Conservation (phyloP, 2,113 vertebrate species). For the Channa argus region DNA sequence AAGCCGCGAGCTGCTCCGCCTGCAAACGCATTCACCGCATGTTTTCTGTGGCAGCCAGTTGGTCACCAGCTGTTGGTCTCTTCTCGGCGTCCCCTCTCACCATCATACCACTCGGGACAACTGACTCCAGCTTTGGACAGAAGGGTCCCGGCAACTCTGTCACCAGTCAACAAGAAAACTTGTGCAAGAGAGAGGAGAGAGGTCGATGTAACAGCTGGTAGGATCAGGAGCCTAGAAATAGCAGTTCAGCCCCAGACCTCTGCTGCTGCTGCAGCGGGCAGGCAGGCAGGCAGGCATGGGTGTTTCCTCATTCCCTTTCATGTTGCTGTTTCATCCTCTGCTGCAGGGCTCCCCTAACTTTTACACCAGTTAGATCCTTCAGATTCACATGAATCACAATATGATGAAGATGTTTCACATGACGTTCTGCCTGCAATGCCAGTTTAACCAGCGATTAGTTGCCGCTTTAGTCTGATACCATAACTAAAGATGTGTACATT, state of each 20-base stretch:
- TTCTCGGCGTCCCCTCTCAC: slow-evolving; percentile 60
- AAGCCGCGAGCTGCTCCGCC: slow-evolving; percentile 46
- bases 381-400: slow-evolving; percentile 1
- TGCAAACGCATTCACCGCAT: slow-evolving; percentile 72
- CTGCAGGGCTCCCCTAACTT: slow-evolving; percentile 63
- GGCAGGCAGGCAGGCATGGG: slow-evolving; percentile 69
- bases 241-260: slow-evolving; percentile 73
- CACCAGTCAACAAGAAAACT: slow-evolving; percentile 74
- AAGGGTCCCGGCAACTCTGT: slow-evolving; percentile 88
- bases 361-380: background rate
- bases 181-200: slow-evolving; percentile 79
- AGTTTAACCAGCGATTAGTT: background rate
- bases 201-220: slow-evolving; percentile 88
- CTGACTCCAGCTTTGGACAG: slow-evolving; percentile 73
- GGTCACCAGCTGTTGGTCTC: slow-evolving; percentile 77
- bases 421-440: background rate
- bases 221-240: slow-evolving; percentile 87
- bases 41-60: slow-evolving; percentile 74
- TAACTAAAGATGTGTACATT: slow-evolving; percentile 6
- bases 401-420: background rate
- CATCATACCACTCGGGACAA: slow-evolving; percentile 78
- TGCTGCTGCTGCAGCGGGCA: slow-evolving; percentile 52
- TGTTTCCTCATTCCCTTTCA: slow-evolving; percentile 73
- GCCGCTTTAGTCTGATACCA: background rate
- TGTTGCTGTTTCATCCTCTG: slow-evolving; percentile 71